A percentile compares a stretch with the other conserved stretches of the same genome.
Evolutionary conservation across 92 coral and sea anemone species (phyloP).

Genomic region (Chrysogorgia sp.): DNA sequence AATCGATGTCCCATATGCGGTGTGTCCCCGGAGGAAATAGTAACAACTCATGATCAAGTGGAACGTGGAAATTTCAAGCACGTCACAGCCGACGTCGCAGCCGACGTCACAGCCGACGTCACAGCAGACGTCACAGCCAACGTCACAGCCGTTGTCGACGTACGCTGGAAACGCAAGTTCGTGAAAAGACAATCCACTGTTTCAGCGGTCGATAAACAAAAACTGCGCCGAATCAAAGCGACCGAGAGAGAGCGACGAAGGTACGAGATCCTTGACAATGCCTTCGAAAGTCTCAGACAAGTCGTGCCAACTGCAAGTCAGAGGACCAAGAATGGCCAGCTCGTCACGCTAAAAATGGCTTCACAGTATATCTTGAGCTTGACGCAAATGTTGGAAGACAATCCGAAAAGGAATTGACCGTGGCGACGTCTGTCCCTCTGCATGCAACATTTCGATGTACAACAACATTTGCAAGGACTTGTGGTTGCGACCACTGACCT

Average conservation of each 20-base stretch:
- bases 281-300: constrained; percentile 77
- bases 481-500: no score
- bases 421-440: not conserved
- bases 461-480: not conserved
- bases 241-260: constrained; percentile 83
- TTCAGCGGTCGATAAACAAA: not conserved
- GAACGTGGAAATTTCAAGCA: no score
- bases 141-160: no score
- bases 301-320: constrained; percentile 62
- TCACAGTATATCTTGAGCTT: constrained; percentile 14
- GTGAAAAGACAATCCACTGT: not conserved
- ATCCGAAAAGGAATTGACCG: not conserved
- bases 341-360: constrained; percentile 18
- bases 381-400: constrained; percentile 6
- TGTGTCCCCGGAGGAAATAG: no score
- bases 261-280: constrained; percentile 79
- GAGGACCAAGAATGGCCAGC: constrained; percentile 1
- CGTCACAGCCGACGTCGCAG: no score
- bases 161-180: not conserved
- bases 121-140: not conserved
- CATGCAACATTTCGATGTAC: not conserved
- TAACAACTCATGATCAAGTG: no score
- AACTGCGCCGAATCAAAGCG: constrained; percentile 67
- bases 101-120: no score
- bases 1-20: no score